Conservation (phyloP, 2,113 vertebrate species). For the Stictonetta naevosa region DNA sequence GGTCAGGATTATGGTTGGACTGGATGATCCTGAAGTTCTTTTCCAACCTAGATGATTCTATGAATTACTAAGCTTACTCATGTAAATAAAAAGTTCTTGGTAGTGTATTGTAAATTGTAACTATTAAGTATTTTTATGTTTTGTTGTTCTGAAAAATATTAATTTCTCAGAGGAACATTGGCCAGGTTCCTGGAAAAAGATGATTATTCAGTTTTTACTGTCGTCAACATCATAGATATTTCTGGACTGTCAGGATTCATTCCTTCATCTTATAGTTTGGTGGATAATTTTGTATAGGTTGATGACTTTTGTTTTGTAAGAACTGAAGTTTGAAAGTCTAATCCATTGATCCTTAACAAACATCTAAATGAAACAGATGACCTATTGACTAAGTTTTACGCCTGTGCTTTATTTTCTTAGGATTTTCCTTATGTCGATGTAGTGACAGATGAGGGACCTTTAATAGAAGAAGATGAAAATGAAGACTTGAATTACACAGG, state of each 20-base stretch:
- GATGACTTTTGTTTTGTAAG: background rate
- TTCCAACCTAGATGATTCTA: background rate
- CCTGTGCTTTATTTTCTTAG: conserved; percentile 32
- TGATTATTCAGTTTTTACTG: background rate
- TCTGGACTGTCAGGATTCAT: background rate
- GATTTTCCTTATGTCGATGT: background rate
- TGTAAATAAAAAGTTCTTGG: background rate
- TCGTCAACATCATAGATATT: background rate
- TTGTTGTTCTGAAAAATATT: background rate
- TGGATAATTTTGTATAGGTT: background rate
- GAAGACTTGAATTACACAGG: background rate
- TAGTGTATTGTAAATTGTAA: background rate
- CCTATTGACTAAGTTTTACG: background rate
- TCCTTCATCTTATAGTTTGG: background rate
- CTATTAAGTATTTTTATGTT: background rate
- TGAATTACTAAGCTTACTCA: background rate
- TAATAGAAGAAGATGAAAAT: background rate
- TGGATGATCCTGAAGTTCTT: background rate
- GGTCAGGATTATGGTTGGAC: background rate
- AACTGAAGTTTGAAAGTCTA: background rate
- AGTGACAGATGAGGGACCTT: background rate
- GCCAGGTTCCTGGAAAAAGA: background rate
- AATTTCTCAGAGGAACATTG: background rate
- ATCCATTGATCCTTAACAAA: background rate
- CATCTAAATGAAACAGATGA: background rate